phyloP scores from a whole-genome alignment of 2,888 invertebrate genomes.

The Gibbula magus region DNA sequence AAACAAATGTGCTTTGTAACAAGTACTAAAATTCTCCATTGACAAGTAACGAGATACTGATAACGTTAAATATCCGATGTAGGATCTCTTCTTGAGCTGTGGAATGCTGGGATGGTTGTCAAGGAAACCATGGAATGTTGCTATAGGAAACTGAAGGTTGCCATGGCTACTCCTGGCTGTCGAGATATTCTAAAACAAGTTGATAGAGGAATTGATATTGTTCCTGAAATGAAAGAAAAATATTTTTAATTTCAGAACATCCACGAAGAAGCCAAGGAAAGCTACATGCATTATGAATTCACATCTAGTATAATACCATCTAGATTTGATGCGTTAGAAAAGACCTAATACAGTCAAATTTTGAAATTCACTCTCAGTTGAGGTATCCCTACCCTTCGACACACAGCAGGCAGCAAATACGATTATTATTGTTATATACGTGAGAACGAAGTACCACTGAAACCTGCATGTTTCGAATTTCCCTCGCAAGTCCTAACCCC shows the following conservation, averaged over 20 bases:
- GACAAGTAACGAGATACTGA: not conserved
- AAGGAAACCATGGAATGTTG: conserved; percentile 14
- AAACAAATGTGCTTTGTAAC: not conserved
- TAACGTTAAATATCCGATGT: not conserved
- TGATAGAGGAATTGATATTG: conserved; percentile 69
- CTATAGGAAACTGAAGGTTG: not conserved
- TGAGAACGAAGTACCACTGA: too few species aligned
- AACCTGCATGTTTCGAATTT: too few species aligned
- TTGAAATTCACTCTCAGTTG: too few species aligned
- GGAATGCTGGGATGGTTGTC: conserved; percentile 21
- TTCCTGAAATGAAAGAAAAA: conserved; percentile 49
- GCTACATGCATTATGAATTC: not conserved
- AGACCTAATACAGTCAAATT: too few species aligned
- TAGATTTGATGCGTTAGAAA: too few species aligned
- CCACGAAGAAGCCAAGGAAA: too few species aligned
- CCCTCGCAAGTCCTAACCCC: too few species aligned
- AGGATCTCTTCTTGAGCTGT: conserved; percentile 5
- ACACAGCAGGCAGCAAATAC: too few species aligned
- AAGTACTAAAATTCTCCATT: not conserved
- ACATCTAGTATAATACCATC: too few species aligned
- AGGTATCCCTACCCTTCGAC: too few species aligned
- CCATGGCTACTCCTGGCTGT: conserved; percentile 46
- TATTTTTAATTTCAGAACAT: too few species aligned
- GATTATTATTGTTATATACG: too few species aligned
- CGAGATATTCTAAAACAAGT: conserved; percentile 61